Percentiles rank a stretch among this genome's conserved stretches.
phyloP scores from a whole-genome alignment of 2,113 vertebrate genomes.

The Tupaia tana region DNA sequence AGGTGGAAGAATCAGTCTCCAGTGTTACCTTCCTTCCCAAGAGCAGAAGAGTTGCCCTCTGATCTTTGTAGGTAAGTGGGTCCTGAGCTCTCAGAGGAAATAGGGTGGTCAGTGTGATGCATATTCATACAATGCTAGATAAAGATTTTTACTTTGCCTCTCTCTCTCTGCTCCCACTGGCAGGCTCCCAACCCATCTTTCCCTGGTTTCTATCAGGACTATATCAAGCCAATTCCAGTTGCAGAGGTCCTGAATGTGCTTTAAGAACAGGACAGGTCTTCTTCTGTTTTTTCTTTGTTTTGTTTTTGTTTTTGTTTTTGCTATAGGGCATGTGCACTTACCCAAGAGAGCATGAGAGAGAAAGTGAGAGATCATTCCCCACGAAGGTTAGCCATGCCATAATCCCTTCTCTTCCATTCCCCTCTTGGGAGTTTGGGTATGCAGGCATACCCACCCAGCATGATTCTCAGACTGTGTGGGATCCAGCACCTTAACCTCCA shows the following conservation, averaged over 20 bases:
- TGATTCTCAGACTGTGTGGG: too few relatives aligned
- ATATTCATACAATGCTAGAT: not conserved
- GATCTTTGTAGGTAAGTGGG: not conserved
- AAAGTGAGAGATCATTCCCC: too few relatives aligned
- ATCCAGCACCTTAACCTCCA: too few relatives aligned
- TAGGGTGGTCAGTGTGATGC: not conserved
- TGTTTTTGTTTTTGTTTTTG: too few relatives aligned
- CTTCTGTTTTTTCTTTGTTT: too few relatives aligned
- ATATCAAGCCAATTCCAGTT: not conserved
- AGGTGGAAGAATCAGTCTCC: not conserved
- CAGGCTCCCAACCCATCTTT: not conserved
- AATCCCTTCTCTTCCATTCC: too few relatives aligned
- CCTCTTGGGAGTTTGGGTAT: too few relatives aligned
- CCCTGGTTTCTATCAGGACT: not conserved
- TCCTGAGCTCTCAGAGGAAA: not conserved
- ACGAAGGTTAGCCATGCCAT: too few relatives aligned
- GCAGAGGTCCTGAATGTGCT: not conserved
- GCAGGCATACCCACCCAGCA: too few relatives aligned
- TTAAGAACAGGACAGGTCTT: too few relatives aligned
- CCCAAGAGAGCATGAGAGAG: too few relatives aligned
- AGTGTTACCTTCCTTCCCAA: not conserved
- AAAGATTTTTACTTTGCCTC: not conserved
- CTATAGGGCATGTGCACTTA: too few relatives aligned
- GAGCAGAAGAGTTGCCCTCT: not conserved
- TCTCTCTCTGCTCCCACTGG: not conserved